These are phyloP conservation scores for Delphinapterus leucas DNA, from an alignment of 2,113 vertebrate genomes.

Conservation along the genomic window DNA sequence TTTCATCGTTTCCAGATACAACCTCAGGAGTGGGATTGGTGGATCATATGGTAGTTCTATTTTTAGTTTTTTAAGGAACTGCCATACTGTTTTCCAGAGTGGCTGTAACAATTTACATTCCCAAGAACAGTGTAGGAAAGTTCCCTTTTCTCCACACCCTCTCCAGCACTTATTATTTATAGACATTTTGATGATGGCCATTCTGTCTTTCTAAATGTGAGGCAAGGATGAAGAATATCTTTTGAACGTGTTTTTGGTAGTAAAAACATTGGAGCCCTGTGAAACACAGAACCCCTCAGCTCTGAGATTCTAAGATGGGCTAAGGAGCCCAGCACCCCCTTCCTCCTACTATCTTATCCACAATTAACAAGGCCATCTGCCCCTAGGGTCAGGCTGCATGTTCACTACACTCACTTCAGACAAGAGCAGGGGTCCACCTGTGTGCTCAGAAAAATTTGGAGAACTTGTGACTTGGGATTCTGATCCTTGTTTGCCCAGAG, in stretches of 20 bases:
- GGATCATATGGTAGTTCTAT: neutral
- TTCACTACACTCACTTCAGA: neutral
- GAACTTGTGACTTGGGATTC: neutral
- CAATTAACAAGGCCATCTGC: neutral
- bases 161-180: neutral
- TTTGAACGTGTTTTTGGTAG: neutral
- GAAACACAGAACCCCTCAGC: neutral
- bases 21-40: neutral
- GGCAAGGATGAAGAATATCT: neutral
- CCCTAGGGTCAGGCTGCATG: neutral
- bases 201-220: neutral
- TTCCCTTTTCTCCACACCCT: neutral
- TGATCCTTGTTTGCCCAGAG: neutral
- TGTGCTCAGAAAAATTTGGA: neutral
- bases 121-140: neutral
- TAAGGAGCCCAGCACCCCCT: rapidly evolving
- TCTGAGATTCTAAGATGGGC: neutral
- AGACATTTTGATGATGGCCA: neutral
- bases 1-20: neutral
- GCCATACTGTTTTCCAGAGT: neutral
- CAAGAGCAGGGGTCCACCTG: neutral
- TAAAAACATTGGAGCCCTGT: neutral
- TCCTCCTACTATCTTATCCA: neutral
- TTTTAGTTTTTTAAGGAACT: neutral
- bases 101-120: neutral